A percentile compares a stretch with the other conserved stretches of the same genome.
Conservation (phyloP, 2,888 invertebrate species). For the Ceriagrion tenellum region DNA sequence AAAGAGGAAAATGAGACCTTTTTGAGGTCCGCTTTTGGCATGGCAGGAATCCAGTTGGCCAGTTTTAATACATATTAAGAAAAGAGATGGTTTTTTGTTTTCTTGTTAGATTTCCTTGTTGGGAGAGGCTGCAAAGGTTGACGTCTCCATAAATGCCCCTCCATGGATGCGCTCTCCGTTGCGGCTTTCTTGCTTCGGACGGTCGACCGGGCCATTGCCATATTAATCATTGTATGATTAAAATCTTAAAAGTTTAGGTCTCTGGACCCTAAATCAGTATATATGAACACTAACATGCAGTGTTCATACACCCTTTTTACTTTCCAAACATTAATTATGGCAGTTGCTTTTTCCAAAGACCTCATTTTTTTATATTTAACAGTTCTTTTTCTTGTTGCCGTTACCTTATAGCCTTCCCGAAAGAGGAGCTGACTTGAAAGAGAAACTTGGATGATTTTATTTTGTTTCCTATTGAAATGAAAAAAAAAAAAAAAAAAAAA, state of each 20-base stretch:
- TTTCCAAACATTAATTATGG: slow-evolving; percentile 54
- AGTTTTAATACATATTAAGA: slow-evolving; percentile 36
- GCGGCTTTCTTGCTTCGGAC: slow-evolving; percentile 43
- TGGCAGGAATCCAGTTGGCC: background rate
- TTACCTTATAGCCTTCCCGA: slow-evolving; percentile 59
- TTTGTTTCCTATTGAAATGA: background rate
- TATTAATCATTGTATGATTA: slow-evolving; percentile 67
- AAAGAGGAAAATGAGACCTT: slow-evolving; percentile 3
- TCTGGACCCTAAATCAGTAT: slow-evolving; percentile 56
- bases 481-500: too few species aligned
- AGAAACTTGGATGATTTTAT: slow-evolving; percentile 46
- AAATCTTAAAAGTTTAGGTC: slow-evolving; percentile 58
- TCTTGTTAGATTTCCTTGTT: background rate
- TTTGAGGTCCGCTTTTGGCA: slow-evolving; percentile 25
- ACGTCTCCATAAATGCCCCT: slow-evolving; percentile 49
- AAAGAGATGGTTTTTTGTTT: slow-evolving; percentile 11
- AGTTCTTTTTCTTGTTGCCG: slow-evolving; percentile 25
- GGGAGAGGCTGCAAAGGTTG: slow-evolving; percentile 18
- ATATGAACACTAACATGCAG: slow-evolving; percentile 35
- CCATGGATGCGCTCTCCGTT: slow-evolving; percentile 45
- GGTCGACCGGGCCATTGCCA: slow-evolving; percentile 63
- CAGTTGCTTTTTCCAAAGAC: slow-evolving; percentile 67
- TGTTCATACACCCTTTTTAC: slow-evolving; percentile 47
- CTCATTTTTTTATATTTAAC: slow-evolving; percentile 48
- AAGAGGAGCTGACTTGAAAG: slow-evolving; percentile 52